phyloP scores from a whole-genome alignment of 2,113 vertebrate genomes.

The Bos javanicus region DNA sequence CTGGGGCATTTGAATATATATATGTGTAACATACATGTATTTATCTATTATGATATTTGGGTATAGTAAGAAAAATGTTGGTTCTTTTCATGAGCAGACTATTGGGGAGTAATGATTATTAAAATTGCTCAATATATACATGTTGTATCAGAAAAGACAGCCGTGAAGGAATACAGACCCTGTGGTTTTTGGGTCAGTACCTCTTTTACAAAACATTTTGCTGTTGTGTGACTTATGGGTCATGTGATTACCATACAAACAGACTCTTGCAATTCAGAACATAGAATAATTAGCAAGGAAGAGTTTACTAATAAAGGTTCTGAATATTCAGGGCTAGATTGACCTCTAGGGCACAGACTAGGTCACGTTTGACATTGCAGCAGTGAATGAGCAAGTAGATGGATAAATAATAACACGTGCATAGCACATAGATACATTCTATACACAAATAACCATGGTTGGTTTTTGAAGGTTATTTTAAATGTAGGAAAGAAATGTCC shows the following conservation, averaged over 20 bases:
- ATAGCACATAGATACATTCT: background rate
- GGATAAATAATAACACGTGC: background rate
- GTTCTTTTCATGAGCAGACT: background rate
- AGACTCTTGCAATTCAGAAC: conserved; percentile 57
- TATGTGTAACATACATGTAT: background rate
- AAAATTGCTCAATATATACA: background rate
- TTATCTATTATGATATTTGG: background rate
- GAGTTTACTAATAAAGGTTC: conserved; percentile 4
- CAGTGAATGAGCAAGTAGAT: background rate
- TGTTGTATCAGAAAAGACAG: conserved; percentile 5
- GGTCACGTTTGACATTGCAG: background rate
- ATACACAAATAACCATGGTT: background rate
- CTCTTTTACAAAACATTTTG: conserved; percentile 24
- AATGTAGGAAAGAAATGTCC: background rate
- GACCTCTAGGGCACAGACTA: background rate
- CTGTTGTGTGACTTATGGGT: background rate
- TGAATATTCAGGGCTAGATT: background rate
- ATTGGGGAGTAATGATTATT: background rate
- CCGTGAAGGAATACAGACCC: background rate
- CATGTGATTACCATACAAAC: background rate
- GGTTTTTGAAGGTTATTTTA: background rate
- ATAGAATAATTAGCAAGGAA: conserved; percentile 50
- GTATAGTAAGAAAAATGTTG: background rate
- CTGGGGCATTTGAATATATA: background rate
- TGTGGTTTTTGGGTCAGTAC: background rate